Conservation (phyloP, 2,113 vertebrate genomes). For the Heptranchias perlo region DNA sequence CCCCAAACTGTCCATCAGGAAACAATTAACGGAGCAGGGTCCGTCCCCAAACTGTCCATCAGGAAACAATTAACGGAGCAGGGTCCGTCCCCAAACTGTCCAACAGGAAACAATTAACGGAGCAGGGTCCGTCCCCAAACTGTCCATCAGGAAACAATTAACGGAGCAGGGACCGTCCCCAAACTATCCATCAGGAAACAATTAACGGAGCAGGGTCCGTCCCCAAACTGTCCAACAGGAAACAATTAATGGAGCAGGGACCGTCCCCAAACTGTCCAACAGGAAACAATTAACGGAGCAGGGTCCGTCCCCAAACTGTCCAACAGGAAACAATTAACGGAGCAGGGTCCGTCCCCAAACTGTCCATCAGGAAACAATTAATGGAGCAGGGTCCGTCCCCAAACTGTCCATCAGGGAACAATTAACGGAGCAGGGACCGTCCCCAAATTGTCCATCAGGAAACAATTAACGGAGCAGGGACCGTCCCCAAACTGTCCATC, state of each 20-base stretch:
- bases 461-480: background rate
- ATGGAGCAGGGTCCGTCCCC: background rate
- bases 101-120: background rate
- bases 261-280: no score
- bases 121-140: no score
- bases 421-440: no score
- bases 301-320: no score
- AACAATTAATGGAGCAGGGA: no score
- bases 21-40: background rate
- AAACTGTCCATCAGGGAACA: background rate
- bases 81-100: no score
- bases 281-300: background rate
- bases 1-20: background rate
- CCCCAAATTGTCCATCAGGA: no score
- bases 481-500: no score
- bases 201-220: background rate
- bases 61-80: no score
- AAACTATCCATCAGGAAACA: background rate
- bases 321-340: background rate
- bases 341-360: background rate
- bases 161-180: background rate
- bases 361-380: background rate
- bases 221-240: background rate
- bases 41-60: background rate
- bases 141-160: no score